phyloP scores from a whole-genome alignment of 2,888 invertebrate genomes.

The Nomada ferruginata region DNA sequence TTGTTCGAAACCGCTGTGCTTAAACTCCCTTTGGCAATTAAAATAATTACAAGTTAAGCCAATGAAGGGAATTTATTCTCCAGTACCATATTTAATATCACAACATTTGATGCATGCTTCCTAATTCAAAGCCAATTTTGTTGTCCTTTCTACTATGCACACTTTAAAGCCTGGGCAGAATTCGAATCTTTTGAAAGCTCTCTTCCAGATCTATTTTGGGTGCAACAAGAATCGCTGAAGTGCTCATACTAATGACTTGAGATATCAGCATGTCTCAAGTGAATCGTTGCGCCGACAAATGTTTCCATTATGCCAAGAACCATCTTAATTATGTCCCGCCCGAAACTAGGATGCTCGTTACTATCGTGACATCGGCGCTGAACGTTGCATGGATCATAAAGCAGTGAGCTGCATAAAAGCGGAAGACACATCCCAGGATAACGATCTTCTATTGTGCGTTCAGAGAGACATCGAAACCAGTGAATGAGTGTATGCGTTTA shows the following conservation, averaged over 20 bases:
- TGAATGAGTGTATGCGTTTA: slow-evolving; percentile 68
- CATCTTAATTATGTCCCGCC: slow-evolving; percentile 15
- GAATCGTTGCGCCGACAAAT: neutral
- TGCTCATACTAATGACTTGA: neutral
- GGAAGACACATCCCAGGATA: slow-evolving; percentile 40
- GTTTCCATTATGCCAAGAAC: neutral
- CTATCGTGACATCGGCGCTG: neutral
- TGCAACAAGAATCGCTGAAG: neutral
- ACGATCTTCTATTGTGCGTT: slow-evolving; percentile 53
- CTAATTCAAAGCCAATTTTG: too few species aligned
- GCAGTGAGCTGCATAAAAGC: slow-evolving; percentile 10
- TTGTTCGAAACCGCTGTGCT: too few species aligned
- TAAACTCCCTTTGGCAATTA: too few species aligned
- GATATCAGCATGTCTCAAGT: neutral
- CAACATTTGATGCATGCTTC: too few species aligned
- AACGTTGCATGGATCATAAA: slow-evolving; percentile 48
- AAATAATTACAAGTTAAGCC: too few species aligned
- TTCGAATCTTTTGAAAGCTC: too few species aligned
- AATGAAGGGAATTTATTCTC: too few species aligned
- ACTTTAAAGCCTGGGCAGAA: too few species aligned
- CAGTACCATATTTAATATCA: too few species aligned
- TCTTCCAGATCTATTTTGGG: too few species aligned
- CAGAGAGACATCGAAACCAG: slow-evolving; percentile 49
- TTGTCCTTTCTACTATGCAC: too few species aligned
- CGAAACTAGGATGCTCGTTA: slow-evolving; percentile 14